Conservation (phyloP, 2,797 vertebrate genomes). For the Liparis tanakae region DNA sequence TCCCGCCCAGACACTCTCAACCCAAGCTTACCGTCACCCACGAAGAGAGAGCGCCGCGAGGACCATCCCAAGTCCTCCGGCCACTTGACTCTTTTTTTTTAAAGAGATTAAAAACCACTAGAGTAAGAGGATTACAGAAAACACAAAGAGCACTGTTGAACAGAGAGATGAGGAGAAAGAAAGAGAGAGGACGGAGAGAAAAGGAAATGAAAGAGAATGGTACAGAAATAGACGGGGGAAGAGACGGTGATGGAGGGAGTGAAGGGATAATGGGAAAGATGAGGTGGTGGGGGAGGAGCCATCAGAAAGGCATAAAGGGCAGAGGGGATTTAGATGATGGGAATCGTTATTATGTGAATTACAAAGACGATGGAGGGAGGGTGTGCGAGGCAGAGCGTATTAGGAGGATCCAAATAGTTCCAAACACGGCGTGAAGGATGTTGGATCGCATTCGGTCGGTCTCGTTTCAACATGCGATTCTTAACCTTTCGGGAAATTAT, state of each 20-base stretch:
- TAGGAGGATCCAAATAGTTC: constrained; percentile 27
- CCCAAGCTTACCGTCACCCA: constrained; percentile 1
- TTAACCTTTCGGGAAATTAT: fast-evolving
- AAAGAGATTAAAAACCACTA: constrained; percentile 53
- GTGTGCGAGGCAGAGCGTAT: constrained; percentile 19
- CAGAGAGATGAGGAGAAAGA: constrained; percentile 6
- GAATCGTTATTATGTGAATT: constrained; percentile 42
- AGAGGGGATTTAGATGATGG: constrained; percentile 59
- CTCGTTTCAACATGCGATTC: constrained; percentile 2
- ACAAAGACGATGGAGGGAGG: constrained; percentile 33
- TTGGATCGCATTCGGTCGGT: background rate
- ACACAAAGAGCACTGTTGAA: constrained; percentile 49
- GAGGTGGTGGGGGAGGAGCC: constrained; percentile 38
- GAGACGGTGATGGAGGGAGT: constrained; percentile 23
- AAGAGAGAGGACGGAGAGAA: constrained; percentile 12
- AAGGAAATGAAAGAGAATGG: constrained; percentile 26
- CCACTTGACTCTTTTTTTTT: constrained; percentile 39
- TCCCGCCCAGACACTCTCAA: background rate
- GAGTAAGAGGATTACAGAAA: constrained; percentile 65
- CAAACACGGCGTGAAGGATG: constrained; percentile 29
- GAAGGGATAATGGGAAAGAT: constrained; percentile 32
- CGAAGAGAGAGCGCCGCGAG: constrained; percentile 49
- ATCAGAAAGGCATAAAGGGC: constrained; percentile 50
- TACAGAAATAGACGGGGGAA: constrained; percentile 48
- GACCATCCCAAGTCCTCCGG: constrained; percentile 59